Base-by-base conservation (phyloP, 2,113 vertebrate genomes). In the Ophiodon elongatus region DNA sequence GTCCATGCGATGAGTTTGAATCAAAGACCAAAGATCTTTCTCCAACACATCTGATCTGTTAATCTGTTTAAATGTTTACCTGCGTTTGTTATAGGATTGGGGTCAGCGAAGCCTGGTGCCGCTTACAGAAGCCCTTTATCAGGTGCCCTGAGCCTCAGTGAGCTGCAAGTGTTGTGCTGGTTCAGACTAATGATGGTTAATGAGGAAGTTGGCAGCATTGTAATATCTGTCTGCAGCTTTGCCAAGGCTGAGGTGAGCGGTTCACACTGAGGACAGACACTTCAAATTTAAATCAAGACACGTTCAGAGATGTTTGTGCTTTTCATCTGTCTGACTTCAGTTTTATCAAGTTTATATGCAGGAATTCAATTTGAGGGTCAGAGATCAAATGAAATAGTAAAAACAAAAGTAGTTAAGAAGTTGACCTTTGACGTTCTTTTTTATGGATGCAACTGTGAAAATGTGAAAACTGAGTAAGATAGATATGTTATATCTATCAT, bases 51-150 rank as follows among this genome's bases (percentile, higher is more conserved):
- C 66, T 54, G 69, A 91, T 85, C 87, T 72, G 45, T 76, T 91
- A 86, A 93, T 92, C 90, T 85, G 65, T 90, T 90, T 89, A 88
- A 88, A 84, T 82, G 88, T 88, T 87, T 52, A 87, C 87, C 84
- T 89, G 83, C 63, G 17, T 84, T 71, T 80, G 73, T 59, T 76
- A 75, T 25, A 68, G 89, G 90, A 92, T 79, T 85, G 90, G 73
- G 74, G 63, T 66, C 65, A 13, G 74, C 8, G 6, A 6, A 31
- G 80, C 76, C 79, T 27, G 4, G 66, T 47, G 79, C 62, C 37
- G 79, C 81, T 85, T 39, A 25, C 82, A 72, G 45, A 84, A 84
- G 80, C 85, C 75, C 57, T 65, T 86, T 63, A 86, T 77, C 83
- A 77, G 86, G 74, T 64, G 59, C 54, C 47, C 67, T 76, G 89